Conservation (phyloP, 1,140 invertebrate genomes). For the Nasonia vitripennis region DNA sequence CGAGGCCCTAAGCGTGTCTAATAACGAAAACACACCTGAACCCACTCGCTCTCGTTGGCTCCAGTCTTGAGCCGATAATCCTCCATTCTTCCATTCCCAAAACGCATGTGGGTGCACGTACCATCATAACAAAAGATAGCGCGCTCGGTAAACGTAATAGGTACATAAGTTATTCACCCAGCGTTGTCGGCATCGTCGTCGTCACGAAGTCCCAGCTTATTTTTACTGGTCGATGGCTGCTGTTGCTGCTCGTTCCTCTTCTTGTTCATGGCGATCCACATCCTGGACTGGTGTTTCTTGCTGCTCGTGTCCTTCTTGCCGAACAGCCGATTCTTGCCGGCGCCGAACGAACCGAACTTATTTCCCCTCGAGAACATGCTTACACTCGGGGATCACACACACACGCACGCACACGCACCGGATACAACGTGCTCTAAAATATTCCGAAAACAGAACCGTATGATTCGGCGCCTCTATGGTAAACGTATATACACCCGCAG, state of each 20-base stretch:
- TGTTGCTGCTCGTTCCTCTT: conserved; percentile 11
- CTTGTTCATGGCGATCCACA: conserved; percentile 35
- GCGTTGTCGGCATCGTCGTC: conserved; percentile 1
- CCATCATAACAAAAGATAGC: background rate
- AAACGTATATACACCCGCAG: background rate
- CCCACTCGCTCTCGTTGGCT: no score
- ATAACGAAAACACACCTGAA: no score
- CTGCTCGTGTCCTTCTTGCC: conserved; percentile 6
- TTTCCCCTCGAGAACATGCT: conserved; percentile 10
- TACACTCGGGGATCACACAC: background rate
- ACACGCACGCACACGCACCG: no score
- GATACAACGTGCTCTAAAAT: background rate
- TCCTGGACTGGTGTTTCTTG: conserved; percentile 18
- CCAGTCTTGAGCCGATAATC: no score
- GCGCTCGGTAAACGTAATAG: background rate
- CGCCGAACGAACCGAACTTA: background rate
- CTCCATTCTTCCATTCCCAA: no score
- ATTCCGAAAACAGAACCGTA: no score
- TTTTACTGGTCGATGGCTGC: background rate
- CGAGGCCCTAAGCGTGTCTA: no score
- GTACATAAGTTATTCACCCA: conserved; percentile 12
- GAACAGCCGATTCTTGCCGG: conserved; percentile 8
- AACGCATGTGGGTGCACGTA: no score
- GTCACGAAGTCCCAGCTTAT: background rate
- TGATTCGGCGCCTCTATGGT: background rate